Evolutionary conservation across 1,140 invertebrate genomes (phyloP), one percentile per base, ranked within the genome.

Genomic region (Hycleus phaleratus): DNA sequence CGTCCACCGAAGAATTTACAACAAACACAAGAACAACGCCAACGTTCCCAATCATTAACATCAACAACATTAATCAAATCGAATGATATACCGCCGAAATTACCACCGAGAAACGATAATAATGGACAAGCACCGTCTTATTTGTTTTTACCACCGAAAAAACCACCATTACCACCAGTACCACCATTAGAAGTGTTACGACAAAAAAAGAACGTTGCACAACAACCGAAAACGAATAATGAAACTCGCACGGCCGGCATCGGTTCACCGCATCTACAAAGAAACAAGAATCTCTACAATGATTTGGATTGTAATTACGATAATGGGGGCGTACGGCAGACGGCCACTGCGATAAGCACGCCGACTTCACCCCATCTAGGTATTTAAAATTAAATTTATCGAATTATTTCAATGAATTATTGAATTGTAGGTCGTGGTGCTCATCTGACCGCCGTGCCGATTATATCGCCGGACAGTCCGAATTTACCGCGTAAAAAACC

Each of bases 91-190:
- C 75, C 79, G 7, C 79, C 79, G 5, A 74, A 75, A 53, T 49
- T 82, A 52, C 81, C 81, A 39, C 81, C 81, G 3, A 72, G 79
- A 66, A 68, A 75, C 58, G 75, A 77, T 46, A 72, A 65, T 45
- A 76, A 74, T 50, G 72, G 78, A 7, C 75, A 79, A n/a, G 81
- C 80, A 39, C 80, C 84, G 1, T 80, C 78, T 25, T 84, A 79
- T 47, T 66, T 82, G 67, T 70, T 78, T 64, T 60, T 83, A 65
- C 81, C 82, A 10, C 81, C 82, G 26, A 82, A 83, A 69, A 87
- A 86, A 72, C 85, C 85, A 42, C 85, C 85, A 9, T 68, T 87
- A 59, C 85, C 86, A 57, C 85, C 84, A 6, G 81, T 85, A 46
- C 81, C 84, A 24, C 81, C 79, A 60, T 78, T 82, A 68, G 84